Evolutionary conservation across 2,113 vertebrate species (phyloP).

Genomic region (Rostratula benghalensis): DNA sequence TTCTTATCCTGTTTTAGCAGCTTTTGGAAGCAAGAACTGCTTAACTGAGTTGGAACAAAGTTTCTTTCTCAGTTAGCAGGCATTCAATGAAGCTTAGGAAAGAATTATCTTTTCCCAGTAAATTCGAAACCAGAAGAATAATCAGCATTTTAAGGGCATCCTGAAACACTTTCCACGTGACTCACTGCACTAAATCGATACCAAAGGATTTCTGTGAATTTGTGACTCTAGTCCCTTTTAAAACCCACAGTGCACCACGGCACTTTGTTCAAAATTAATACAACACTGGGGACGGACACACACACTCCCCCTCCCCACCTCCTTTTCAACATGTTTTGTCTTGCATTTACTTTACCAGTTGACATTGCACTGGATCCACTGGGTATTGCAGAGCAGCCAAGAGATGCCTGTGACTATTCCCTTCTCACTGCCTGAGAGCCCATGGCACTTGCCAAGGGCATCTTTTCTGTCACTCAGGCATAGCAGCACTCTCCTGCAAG

Average conservation of each 20-base stretch:
- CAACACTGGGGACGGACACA: background rate
- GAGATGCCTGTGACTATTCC: background rate
- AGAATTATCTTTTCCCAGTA: background rate
- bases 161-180: background rate
- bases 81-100: background rate
- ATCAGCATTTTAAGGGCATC: background rate
- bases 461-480: background rate
- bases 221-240: background rate
- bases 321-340: background rate
- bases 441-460: background rate
- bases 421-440: background rate
- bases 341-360: background rate
- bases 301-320: background rate
- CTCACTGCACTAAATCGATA: background rate
- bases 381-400: background rate
- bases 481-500: background rate
- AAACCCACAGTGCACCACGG: background rate
- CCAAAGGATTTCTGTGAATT: background rate
- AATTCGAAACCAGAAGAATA: background rate
- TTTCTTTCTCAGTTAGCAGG: background rate
- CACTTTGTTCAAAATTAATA: background rate
- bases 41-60: background rate
- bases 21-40: background rate
- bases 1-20: background rate
- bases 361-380: accelerated